phyloP scores from a whole-genome alignment of 2,113 vertebrate species.

The Planiliza haematocheilus region DNA sequence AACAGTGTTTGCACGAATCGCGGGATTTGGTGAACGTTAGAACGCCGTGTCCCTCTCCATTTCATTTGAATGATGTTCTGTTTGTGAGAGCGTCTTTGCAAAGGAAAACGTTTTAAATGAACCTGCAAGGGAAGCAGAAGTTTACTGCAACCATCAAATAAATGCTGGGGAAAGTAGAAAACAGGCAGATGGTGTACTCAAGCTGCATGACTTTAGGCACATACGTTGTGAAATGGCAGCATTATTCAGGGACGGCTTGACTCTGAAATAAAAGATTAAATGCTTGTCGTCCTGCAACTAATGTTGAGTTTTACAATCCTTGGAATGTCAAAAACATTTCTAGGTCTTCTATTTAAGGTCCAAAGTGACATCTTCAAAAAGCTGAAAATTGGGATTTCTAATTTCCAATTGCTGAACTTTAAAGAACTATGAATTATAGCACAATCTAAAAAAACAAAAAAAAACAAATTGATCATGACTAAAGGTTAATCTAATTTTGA shows the following conservation, averaged over 20 bases:
- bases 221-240: slow-evolving; percentile 19
- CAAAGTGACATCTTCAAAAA: not conserved
- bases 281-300: not conserved
- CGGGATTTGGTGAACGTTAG: slow-evolving; percentile 44
- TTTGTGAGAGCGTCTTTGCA: not conserved
- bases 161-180: slow-evolving; percentile 23
- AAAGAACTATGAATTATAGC: no score
- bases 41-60: not conserved
- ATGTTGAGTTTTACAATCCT: not conserved
- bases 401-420: no score
- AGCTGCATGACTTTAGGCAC: slow-evolving; percentile 21
- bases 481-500: no score
- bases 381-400: not conserved
- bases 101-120: slow-evolving; percentile 24
- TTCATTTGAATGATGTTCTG: slow-evolving; percentile 38
- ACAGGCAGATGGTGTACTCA: slow-evolving; percentile 34
- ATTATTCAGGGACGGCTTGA: slow-evolving; percentile 9
- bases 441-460: no score
- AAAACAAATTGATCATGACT: no score
- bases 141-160: slow-evolving; percentile 28
- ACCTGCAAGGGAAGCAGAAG: slow-evolving; percentile 21
- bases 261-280: slow-evolving; percentile 13
- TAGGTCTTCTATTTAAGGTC: no score
- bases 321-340: not conserved
- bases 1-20: slow-evolving; percentile 22